Evolutionary conservation across 1,140 invertebrate genomes (phyloP).

Genomic region (Potamilus streckersoni): DNA sequence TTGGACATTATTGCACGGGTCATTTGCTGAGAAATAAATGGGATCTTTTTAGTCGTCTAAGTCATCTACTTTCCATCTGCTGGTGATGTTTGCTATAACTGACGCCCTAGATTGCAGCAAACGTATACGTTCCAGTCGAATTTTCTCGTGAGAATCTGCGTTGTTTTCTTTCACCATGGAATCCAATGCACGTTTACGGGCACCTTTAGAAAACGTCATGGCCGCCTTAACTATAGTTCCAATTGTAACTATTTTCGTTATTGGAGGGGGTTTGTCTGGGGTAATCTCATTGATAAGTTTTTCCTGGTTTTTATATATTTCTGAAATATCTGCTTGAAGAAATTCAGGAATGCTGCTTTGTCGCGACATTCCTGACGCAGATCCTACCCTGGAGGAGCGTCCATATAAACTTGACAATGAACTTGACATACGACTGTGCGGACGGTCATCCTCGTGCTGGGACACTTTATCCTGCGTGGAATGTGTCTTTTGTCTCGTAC

Average conservation of each 20-base stretch:
- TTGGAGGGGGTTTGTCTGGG: slow-evolving; percentile 19
- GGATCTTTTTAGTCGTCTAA: no score
- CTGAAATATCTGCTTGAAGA: slow-evolving; percentile 24
- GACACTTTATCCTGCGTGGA: slow-evolving; percentile 9
- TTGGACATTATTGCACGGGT: no score
- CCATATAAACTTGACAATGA: slow-evolving; percentile 20
- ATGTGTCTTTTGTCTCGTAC: background rate
- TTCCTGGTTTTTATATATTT: slow-evolving; percentile 16
- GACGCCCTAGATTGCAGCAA: slow-evolving; percentile 23
- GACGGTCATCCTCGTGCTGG: slow-evolving; percentile 5
- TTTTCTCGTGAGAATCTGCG: slow-evolving; percentile 23
- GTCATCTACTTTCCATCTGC: slow-evolving; percentile 16
- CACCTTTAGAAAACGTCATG: slow-evolving; percentile 26
- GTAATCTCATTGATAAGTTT: slow-evolving; percentile 25
- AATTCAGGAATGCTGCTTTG: slow-evolving; percentile 14
- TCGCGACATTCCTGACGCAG: slow-evolving; percentile 21
- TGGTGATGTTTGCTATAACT: slow-evolving; percentile 20
- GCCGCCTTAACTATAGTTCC: slow-evolving; percentile 19
- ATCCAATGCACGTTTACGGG: slow-evolving; percentile 15
- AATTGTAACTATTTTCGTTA: slow-evolving; percentile 24
- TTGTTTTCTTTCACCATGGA: slow-evolving; percentile 28
- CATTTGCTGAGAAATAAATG: no score
- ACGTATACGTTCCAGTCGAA: slow-evolving; percentile 21
- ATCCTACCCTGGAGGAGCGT: slow-evolving; percentile 17
- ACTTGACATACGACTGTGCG: slow-evolving; percentile 11